These are phyloP conservation scores for Microtus montanus DNA, from an alignment of 2,113 vertebrate genomes.

Conservation along the genomic window DNA sequence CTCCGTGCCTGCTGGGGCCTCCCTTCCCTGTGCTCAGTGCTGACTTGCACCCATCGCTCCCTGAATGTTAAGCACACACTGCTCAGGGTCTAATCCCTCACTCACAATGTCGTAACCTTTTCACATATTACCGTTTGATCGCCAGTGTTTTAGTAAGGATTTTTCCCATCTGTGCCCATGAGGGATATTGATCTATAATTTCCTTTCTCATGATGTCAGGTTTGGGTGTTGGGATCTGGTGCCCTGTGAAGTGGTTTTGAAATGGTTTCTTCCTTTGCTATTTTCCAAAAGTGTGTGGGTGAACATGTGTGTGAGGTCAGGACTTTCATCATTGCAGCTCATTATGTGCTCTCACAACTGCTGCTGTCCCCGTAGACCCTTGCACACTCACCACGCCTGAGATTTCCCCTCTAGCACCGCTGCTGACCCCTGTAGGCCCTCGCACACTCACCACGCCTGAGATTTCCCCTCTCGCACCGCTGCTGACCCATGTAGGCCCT, in stretches of 20 bases:
- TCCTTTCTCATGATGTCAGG: slow-evolving; percentile 28
- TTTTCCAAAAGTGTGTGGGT: not conserved
- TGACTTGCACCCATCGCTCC: not conserved
- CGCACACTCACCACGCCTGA: not conserved
- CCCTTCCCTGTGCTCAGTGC: not conserved
- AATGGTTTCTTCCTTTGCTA: not conserved
- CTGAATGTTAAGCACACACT: slow-evolving; percentile 41
- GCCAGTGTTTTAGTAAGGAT: slow-evolving; percentile 25
- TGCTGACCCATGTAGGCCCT: not conserved
- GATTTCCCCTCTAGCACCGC: not conserved
- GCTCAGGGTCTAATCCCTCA: slow-evolving; percentile 13
- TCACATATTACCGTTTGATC: slow-evolving; percentile 18
- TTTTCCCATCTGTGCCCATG: slow-evolving; percentile 9
- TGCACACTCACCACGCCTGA: not conserved
- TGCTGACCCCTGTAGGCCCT: not conserved
- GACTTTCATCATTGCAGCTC: not conserved
- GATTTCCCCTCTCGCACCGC: not conserved
- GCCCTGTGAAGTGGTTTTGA: not conserved
- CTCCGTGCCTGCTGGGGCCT: not conserved
- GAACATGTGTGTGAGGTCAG: no score
- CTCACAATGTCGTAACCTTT: slow-evolving; percentile 39
- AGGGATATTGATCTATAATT: not conserved
- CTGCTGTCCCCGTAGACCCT: not conserved
- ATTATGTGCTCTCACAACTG: not conserved
- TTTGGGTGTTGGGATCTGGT: not conserved